phyloP scores from a whole-genome alignment of 2,113 vertebrate species.

The Numenius arquata region DNA sequence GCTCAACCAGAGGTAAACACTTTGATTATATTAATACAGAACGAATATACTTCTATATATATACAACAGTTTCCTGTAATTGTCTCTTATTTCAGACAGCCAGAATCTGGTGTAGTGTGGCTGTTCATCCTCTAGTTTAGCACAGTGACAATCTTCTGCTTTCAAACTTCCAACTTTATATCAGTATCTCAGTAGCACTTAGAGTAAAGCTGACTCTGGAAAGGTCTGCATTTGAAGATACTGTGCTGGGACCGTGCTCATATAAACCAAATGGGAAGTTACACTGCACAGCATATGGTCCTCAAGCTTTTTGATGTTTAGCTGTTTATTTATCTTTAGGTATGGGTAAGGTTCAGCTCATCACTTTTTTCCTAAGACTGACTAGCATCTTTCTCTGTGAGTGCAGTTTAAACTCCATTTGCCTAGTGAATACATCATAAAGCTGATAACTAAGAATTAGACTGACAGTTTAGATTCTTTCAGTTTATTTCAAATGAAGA shows the following conservation, averaged over 20 bases:
- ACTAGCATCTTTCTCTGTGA: not conserved
- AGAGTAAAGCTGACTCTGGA: not conserved
- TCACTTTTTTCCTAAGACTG: not conserved
- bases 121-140: not conserved
- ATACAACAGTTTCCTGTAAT: not conserved
- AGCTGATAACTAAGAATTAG: not conserved
- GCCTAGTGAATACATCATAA: not conserved
- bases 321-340: not conserved
- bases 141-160: not conserved
- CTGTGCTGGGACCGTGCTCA: not conserved
- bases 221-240: not conserved
- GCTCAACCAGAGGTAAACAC: slow-evolving; percentile 90
- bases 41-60: not conserved
- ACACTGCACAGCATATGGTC: not conserved
- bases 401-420: not conserved
- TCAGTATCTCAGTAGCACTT: not conserved
- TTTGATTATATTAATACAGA: not conserved
- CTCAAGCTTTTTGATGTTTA: not conserved
- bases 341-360: not conserved
- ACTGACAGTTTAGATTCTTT: not conserved
- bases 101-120: not conserved
- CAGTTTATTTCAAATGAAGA: not conserved
- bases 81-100: not conserved
- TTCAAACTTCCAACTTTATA: not conserved
- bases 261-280: not conserved